Evolutionary conservation across 2,113 vertebrate species (phyloP).

Genomic region (Gavialis gangeticus): DNA sequence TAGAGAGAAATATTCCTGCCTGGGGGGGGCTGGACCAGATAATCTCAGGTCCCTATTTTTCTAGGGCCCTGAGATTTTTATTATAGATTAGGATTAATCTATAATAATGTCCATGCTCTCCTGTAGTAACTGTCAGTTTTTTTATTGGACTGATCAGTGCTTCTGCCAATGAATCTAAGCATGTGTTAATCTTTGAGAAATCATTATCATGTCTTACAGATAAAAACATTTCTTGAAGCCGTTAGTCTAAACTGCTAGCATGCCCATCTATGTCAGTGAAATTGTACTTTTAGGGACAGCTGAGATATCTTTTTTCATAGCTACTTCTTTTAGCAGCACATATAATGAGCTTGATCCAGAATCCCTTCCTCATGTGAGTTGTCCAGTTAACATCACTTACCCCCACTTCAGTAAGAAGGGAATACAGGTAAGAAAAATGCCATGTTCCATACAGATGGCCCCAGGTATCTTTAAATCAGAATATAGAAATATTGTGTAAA

Average conservation of each 20-base stretch:
- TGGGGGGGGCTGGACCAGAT: no score
- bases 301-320: neutral
- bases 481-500: constrained; percentile 29
- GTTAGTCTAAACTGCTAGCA: neutral
- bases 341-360: neutral
- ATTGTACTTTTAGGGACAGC: neutral
- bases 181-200: neutral
- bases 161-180: neutral
- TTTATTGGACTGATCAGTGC: neutral
- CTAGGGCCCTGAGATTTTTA: neutral
- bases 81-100: constrained; percentile 15
- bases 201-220: neutral
- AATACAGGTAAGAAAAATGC: neutral
- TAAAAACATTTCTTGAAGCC: neutral
- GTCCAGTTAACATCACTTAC: constrained; percentile 1
- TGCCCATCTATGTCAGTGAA: neutral
- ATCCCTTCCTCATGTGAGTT: neutral
- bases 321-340: neutral
- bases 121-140: constrained; percentile 32
- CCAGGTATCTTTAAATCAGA: constrained; percentile 30
- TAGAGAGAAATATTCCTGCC: no score
- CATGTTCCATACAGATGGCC: constrained; percentile 26
- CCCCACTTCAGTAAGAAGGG: neutral
- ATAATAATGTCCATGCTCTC: neutral
- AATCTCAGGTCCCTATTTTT: neutral